Evolutionary conservation across 2,797 vertebrate species (phyloP), one percentile per base, ranked within the genome.

Genomic region (Falco novaeseelandiae): DNA sequence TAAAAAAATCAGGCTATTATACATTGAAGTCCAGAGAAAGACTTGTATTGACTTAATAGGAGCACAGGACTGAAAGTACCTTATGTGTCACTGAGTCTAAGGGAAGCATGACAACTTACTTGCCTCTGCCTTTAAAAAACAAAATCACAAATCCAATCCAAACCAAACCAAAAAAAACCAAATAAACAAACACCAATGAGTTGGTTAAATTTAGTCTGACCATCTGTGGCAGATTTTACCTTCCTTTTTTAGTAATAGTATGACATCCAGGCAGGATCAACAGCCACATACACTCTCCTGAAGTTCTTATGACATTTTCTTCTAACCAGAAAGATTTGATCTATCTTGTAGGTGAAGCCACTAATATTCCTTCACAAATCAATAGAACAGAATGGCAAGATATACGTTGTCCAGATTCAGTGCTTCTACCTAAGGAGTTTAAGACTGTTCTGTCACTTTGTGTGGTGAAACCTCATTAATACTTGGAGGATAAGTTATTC

Each of bases 131-230:
- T 85, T 80, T 54, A 36, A 80, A 83, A 23, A 12, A 25, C 2
- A 20, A 34, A 78, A 3, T 0, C 16, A 70, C 16, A n/a, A 57
- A 55, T 32, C 1, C 4, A 63, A 74, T 46, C 1, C 14, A 36
- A 51, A 55, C 0, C 2, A 42, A 62, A 7, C 2, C 6, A 25
- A 72, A 87, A 17, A 8, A 1, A 51, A 51, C 0, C 2, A 42
- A 62, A 7, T 1, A 29, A 72, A 87, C 14, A 8, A 1, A 0
- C 34, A 65, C 4, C 4, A 14, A 58, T 13, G 11, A 40, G 3
- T 4, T 76, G 16, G 5, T 54, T 67, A 72, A 78, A 46, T 72
- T 38, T 54, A 38, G 7, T 70, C 44, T 84, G 14, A 65, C 6
- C 6, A 14, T 30, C 2, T 29, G 27, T 30, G 63, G 34, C 12